Conservation (phyloP, 2,113 vertebrate genomes). For the Phylloscopus trochiloides region DNA sequence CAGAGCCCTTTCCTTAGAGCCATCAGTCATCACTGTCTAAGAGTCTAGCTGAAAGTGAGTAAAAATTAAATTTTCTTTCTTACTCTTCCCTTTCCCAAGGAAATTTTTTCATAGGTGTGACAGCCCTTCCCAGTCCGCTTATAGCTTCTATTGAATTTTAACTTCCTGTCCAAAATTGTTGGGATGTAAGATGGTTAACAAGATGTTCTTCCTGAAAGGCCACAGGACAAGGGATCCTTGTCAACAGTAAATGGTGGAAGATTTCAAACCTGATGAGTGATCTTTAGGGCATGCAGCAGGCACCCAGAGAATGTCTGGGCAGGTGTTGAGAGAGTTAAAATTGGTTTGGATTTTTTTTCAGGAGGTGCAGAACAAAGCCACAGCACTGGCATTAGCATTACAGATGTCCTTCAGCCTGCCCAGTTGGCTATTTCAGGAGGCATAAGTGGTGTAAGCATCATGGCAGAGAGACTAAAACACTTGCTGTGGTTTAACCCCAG, state of each 20-base stretch:
- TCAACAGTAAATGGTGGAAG: background rate
- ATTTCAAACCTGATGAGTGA: background rate
- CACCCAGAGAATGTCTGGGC: background rate
- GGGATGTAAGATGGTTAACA: background rate
- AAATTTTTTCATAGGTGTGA: background rate
- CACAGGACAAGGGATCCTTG: background rate
- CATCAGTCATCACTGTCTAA: background rate
- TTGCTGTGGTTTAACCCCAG: background rate
- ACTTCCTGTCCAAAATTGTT: background rate
- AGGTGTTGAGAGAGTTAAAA: background rate
- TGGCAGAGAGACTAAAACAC: background rate
- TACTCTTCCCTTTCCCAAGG: background rate
- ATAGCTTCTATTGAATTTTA: background rate
- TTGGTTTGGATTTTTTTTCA: background rate
- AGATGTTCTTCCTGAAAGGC: background rate
- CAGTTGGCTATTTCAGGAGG: background rate
- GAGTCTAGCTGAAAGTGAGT: background rate
- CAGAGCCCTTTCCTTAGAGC: background rate
- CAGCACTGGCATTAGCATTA: background rate
- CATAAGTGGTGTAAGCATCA: background rate
- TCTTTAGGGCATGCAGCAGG: background rate
- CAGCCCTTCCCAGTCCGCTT: background rate
- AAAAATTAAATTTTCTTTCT: background rate
- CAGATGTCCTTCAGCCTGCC: background rate
- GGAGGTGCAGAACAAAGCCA: background rate